Conservation (phyloP, 1,140 invertebrate species). For the Drosophila ambigua region DNA sequence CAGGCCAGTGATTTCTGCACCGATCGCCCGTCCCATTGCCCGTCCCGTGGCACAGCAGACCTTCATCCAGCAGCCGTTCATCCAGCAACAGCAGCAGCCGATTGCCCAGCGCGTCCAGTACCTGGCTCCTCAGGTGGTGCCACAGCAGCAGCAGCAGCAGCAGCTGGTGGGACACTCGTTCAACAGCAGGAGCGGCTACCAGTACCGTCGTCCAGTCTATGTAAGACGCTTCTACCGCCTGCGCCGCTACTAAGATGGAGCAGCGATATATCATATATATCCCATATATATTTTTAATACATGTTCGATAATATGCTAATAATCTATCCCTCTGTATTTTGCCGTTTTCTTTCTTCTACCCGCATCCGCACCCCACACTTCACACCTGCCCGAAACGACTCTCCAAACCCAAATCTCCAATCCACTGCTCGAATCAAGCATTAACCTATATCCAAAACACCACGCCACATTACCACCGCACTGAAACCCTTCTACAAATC, state of each 20-base stretch:
- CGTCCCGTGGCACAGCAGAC: conserved; percentile 40
- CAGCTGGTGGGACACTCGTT: conserved; percentile 67
- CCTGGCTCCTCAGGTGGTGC: conserved; percentile 30
- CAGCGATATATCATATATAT: conserved; percentile 45
- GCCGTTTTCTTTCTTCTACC: conserved; percentile 59
- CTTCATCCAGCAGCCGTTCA: conserved; percentile 42
- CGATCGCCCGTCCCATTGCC: conserved; percentile 41
- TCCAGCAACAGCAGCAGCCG: conserved; percentile 42
- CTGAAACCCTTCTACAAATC: conserved; percentile 38
- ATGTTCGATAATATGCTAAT: conserved; percentile 51
- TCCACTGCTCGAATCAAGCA: conserved; percentile 51
- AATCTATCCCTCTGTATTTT: conserved; percentile 36
- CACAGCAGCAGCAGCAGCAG: conserved; percentile 39
- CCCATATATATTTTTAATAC: conserved; percentile 67
- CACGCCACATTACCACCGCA: conserved; percentile 14
- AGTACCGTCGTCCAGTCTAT: conserved; percentile 79
- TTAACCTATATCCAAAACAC: conserved; percentile 47
- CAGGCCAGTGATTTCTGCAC: conserved; percentile 20
- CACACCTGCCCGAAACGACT: conserved; percentile 35
- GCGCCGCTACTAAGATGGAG: conserved; percentile 72
- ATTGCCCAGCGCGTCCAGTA: conserved; percentile 62
- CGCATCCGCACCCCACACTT: conserved; percentile 18
- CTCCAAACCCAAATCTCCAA: conserved; percentile 19
- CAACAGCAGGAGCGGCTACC: conserved; percentile 70
- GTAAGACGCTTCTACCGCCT: conserved; percentile 79